Conservation (phyloP, 1,140 invertebrate species). For the Tetramorium parvispinum region DNA sequence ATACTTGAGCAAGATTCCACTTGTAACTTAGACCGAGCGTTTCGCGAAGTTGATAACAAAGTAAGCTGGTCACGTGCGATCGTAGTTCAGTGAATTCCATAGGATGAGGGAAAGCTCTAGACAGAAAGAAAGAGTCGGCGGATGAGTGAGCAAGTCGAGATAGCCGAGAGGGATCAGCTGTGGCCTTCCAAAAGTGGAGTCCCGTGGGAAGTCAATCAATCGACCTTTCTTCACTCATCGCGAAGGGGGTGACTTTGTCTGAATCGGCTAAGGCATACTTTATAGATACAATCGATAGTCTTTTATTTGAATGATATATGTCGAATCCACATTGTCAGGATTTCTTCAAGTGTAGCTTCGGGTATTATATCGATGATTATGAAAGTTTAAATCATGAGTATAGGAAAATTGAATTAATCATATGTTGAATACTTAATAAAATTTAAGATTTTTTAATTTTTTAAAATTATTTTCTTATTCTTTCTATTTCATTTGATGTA, state of each 20-base stretch:
- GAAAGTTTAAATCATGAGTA: background rate
- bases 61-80: conserved; percentile 72
- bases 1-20: conserved; percentile 42
- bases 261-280: conserved; percentile 45
- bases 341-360: background rate
- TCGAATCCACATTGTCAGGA: background rate
- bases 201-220: conserved; percentile 86
- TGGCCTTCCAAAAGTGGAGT: conserved; percentile 82
- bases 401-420: background rate
- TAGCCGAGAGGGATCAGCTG: conserved; percentile 83
- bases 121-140: conserved; percentile 29
- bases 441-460: background rate
- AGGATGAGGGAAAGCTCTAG: conserved; percentile 28
- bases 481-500: background rate
- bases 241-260: conserved; percentile 68
- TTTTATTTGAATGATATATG: conserved; percentile 18
- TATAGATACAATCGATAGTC: conserved; percentile 37
- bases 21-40: conserved; percentile 53
- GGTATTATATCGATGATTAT: background rate
- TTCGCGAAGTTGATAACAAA: conserved; percentile 50
- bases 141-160: conserved; percentile 56
- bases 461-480: background rate
- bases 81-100: conserved; percentile 62
- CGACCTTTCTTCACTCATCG: conserved; percentile 79
- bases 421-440: background rate